Percentiles rank a stretch among this genome's conserved stretches.
Conservation (phyloP, 2,888 invertebrate genomes). For the Allygus modestus region DNA sequence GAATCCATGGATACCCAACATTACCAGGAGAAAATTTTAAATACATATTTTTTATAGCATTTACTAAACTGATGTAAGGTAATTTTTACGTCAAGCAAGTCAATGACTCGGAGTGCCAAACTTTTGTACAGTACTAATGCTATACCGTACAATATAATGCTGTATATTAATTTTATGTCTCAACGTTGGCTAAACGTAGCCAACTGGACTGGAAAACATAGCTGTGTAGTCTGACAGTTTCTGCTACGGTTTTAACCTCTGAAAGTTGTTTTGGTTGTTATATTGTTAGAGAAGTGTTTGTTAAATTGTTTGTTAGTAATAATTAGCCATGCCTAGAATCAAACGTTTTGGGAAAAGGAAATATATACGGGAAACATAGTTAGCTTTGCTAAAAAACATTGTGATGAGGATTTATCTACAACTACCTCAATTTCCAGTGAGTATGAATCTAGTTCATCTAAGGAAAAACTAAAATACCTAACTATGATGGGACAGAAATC, state of each 20-base stretch:
- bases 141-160: neutral
- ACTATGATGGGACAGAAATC: neutral
- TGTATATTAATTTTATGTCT: neutral
- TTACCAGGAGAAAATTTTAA: neutral
- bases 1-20: neutral
- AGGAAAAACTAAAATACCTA: neutral
- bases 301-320: neutral
- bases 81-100: neutral
- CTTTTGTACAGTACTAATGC: neutral
- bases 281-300: neutral
- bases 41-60: neutral
- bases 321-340: neutral
- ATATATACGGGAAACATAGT: neutral
- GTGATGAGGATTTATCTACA: neutral
- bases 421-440: neutral
- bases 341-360: neutral
- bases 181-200: neutral
- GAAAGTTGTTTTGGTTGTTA: neutral
- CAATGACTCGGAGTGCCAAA: too few relatives aligned
- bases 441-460: neutral
- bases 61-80: neutral
- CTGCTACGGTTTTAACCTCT: neutral
- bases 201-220: neutral
- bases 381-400: neutral
- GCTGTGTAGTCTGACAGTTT: neutral